A percentile compares a stretch with the other conserved stretches of the same genome.
These are phyloP conservation scores for Coleophora flavipennella DNA, from an alignment of 2,888 invertebrate genomes.

Conservation along the genomic window DNA sequence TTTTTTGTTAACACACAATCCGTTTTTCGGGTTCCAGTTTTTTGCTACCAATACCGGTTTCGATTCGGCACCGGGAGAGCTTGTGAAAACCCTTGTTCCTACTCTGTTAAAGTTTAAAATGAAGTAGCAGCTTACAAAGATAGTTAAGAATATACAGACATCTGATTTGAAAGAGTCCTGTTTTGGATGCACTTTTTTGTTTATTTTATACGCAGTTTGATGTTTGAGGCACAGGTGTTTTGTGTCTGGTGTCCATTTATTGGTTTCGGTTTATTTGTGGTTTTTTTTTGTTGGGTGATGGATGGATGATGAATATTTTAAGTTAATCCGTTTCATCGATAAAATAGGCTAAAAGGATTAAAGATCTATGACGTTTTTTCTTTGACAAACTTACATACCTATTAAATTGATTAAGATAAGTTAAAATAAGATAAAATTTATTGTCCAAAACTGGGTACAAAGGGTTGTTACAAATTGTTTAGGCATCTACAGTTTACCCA, in stretches of 20 bases:
- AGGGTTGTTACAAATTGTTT: too few relatives aligned
- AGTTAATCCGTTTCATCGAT: background rate
- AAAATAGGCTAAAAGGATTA: too few relatives aligned
- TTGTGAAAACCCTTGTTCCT: too few relatives aligned
- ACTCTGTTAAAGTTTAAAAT: too few relatives aligned
- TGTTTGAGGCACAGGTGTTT: conserved; percentile 31
- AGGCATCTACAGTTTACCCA: too few relatives aligned
- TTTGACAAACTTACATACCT: too few relatives aligned
- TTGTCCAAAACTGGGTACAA: too few relatives aligned
- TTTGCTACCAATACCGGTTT: conserved; percentile 1
- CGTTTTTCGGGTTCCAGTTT: conserved; percentile 16
- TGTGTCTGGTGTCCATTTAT: conserved; percentile 18
- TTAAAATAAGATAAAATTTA: too few relatives aligned
- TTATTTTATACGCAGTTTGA: conserved; percentile 20
- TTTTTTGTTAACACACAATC: conserved; percentile 22
- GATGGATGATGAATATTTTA: background rate
- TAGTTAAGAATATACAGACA: conserved; percentile 2
- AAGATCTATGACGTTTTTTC: too few relatives aligned
- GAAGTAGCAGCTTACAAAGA: too few relatives aligned
- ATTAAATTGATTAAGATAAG: too few relatives aligned
- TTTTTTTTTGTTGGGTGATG: conserved; percentile 9
- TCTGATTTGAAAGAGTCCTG: conserved; percentile 24
- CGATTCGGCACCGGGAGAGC: too few relatives aligned
- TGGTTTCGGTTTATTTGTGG: conserved; percentile 18
- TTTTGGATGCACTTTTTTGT: conserved; percentile 23